Evolutionary conservation across 2,113 vertebrate species (phyloP).

Genomic region (Cardinalis cardinalis): DNA sequence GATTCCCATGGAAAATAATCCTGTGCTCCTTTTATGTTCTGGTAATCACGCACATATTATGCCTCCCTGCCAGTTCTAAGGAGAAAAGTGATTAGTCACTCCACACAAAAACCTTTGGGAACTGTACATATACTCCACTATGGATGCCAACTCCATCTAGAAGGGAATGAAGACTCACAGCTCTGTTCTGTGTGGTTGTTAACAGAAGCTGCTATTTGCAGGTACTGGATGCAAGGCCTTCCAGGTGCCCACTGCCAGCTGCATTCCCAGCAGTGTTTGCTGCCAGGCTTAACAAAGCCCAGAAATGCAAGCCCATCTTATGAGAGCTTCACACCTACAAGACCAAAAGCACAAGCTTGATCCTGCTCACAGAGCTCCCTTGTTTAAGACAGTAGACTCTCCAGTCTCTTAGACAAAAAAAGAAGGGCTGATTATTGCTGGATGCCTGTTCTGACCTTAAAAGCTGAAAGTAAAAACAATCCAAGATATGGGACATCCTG

Average conservation of each 20-base stretch:
- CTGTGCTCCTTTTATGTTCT: not conserved
- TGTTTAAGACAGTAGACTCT: not conserved
- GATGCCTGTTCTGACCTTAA: not conserved
- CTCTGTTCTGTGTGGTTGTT: not conserved
- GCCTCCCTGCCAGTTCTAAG: conserved; percentile 29
- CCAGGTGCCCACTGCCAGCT: not conserved
- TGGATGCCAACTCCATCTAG: not conserved
- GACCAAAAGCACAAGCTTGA: not conserved
- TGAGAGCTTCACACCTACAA: not conserved
- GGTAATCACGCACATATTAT: not conserved
- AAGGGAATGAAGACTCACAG: not conserved
- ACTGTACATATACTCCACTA: not conserved
- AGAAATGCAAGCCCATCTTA: not conserved
- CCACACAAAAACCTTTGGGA: not conserved
- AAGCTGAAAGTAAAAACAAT: not conserved
- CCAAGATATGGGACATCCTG: not conserved
- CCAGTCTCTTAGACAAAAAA: not conserved
- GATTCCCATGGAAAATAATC: conserved; percentile 37
- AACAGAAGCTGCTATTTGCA: not conserved
- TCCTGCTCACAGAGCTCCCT: not conserved
- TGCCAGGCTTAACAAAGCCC: not conserved
- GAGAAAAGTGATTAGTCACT: conserved; percentile 5
- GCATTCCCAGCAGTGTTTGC: not conserved
- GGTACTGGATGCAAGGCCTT: not conserved
- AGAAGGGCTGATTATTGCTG: not conserved